phyloP scores from a whole-genome alignment of 2,113 vertebrate genomes.

The Hymenochirus boettgeri region DNA sequence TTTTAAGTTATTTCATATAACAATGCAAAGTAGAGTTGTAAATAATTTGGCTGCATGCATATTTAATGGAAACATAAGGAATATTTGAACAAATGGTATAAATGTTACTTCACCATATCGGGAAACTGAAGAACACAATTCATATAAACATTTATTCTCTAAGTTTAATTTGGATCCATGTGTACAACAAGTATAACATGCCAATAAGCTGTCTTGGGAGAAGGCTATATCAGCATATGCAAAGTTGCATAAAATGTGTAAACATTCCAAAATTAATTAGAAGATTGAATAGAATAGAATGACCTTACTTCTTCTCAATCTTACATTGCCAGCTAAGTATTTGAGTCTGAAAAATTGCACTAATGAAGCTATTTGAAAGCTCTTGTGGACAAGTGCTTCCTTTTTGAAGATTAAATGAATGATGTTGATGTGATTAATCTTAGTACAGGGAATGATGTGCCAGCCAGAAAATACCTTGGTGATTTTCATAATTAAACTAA shows the following conservation, averaged over 20 bases:
- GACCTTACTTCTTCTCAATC: conserved; percentile 67
- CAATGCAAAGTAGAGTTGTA: too few species aligned
- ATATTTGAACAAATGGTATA: too few species aligned
- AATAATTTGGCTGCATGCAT: too few species aligned
- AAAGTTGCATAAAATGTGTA: conserved; percentile 45
- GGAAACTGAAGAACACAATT: not conserved
- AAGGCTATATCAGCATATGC: conserved; percentile 34
- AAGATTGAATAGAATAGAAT: conserved; percentile 68
- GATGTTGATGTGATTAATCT: conserved; percentile 85
- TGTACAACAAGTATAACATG: conserved; percentile 5
- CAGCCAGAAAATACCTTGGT: conserved; percentile 80
- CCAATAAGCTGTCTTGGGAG: conserved; percentile 32
- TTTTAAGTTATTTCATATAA: too few species aligned
- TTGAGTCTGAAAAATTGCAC: conserved; percentile 75
- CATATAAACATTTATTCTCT: conserved; percentile 27
- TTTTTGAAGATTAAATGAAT: conserved; percentile 88
- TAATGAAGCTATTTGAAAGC: conserved; percentile 85
- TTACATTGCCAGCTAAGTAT: conserved; percentile 68
- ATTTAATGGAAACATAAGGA: too few species aligned
- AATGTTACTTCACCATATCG: too few species aligned
- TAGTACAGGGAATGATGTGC: conserved; percentile 78
- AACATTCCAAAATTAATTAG: conserved; percentile 58
- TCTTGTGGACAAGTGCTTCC: conserved; percentile 81
- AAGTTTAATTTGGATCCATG: conserved; percentile 22
- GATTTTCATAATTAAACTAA: conserved; percentile 89